These are phyloP conservation scores for Drosophila obscura DNA, from an alignment of 1,140 invertebrate genomes.

Conservation along the genomic window DNA sequence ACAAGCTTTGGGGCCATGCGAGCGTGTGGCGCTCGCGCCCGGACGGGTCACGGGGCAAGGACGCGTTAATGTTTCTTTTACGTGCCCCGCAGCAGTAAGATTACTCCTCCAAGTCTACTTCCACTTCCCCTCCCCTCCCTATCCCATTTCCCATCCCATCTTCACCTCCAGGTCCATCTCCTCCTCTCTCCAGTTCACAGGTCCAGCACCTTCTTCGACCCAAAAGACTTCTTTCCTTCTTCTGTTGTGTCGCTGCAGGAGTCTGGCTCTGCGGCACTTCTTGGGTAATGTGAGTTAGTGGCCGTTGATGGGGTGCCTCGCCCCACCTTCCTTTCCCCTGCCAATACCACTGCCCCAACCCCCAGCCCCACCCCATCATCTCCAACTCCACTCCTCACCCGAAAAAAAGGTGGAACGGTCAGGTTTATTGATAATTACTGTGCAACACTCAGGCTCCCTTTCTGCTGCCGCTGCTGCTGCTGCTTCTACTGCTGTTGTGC, in stretches of 20 bases:
- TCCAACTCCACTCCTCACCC: neutral
- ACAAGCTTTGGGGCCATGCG: slow-evolving; percentile 49
- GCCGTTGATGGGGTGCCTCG: slow-evolving; percentile 57
- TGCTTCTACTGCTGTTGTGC: slow-evolving; percentile 40
- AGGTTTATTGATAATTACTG: slow-evolving; percentile 80
- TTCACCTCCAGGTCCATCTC: too few relatives aligned
- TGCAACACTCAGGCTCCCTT: slow-evolving; percentile 52
- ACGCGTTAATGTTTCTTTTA: slow-evolving; percentile 79
- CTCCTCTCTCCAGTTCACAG: too few relatives aligned
- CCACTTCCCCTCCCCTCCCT: too few relatives aligned
- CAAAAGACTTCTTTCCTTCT: too few relatives aligned
- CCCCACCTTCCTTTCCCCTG: slow-evolving; percentile 3
- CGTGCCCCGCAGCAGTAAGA: slow-evolving; percentile 50
- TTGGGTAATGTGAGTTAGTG: slow-evolving; percentile 79
- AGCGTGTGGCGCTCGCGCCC: neutral
- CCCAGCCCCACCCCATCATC: neutral
- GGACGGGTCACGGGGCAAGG: slow-evolving; percentile 19
- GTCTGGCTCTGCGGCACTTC: slow-evolving; percentile 51
- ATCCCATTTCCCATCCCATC: too few relatives aligned
- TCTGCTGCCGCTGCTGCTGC: slow-evolving; percentile 10
- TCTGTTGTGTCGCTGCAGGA: neutral
- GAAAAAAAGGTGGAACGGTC: slow-evolving; percentile 56
- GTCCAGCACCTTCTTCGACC: too few relatives aligned
- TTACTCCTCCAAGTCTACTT: too few relatives aligned
- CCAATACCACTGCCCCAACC: neutral